Conservation (phyloP, 2,888 invertebrate genomes). For the Drosophila cyrtoloma region DNA sequence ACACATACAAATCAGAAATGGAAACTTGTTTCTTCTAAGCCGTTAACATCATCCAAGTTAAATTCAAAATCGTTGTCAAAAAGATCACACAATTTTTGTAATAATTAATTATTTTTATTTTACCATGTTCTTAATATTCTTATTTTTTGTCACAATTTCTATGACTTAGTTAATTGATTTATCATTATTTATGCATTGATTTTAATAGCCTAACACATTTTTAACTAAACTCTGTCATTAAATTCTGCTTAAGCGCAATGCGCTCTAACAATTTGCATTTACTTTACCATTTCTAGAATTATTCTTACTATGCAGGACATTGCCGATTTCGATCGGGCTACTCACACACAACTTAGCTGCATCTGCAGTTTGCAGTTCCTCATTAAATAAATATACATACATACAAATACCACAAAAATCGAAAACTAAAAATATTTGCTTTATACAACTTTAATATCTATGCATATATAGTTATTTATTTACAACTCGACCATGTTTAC, state of each 20-base stretch:
- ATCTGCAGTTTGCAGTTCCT: slow-evolving; percentile 21
- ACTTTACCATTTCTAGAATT: slow-evolving; percentile 33
- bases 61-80: background rate
- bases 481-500: slow-evolving; percentile 35
- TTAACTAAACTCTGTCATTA: slow-evolving; percentile 67
- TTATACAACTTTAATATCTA: slow-evolving; percentile 48
- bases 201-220: slow-evolving; percentile 66
- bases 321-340: slow-evolving; percentile 47
- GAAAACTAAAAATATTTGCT: slow-evolving; percentile 25
- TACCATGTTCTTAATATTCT: slow-evolving; percentile 51
- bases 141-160: slow-evolving; percentile 55
- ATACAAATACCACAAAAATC: slow-evolving; percentile 47
- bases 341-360: slow-evolving; percentile 35
- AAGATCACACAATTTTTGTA: slow-evolving; percentile 4
- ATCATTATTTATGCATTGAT: slow-evolving; percentile 55
- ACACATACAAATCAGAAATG: background rate
- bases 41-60: background rate
- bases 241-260: slow-evolving; percentile 54
- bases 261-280: slow-evolving; percentile 59
- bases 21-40: background rate
- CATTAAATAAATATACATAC: slow-evolving; percentile 29
- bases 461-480: slow-evolving; percentile 35
- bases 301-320: slow-evolving; percentile 65
- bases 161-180: slow-evolving; percentile 50
- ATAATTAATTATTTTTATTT: slow-evolving; percentile 58